Conservation (phyloP, 2,797 vertebrate species). For the Chelidonichthys spinosus region DNA sequence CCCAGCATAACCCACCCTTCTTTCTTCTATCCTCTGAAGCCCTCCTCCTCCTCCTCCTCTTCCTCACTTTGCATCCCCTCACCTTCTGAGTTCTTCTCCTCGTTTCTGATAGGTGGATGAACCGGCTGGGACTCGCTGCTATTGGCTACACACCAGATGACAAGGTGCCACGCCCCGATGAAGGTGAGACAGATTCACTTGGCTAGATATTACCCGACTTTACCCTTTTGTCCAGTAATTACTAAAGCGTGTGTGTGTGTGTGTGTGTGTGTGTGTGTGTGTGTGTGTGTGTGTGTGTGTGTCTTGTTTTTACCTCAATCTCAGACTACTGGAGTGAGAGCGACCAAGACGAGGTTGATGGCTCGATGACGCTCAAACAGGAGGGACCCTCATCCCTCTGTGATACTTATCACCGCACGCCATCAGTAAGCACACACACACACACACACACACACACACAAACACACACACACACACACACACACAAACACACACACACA, state of each 20-base stretch:
- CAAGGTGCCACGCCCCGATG: conserved; percentile 89
- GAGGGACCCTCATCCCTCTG: conserved; percentile 87
- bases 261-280: background rate
- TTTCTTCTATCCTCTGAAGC: background rate
- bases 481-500: conserved; percentile 4
- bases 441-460: conserved; percentile 29
- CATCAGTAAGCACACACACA: conserved; percentile 84
- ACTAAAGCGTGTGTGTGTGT: background rate
- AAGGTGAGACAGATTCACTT: conserved; percentile 82
- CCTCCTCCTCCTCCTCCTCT: too few species aligned
- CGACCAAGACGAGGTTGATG: conserved; percentile 90
- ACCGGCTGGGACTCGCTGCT: conserved; percentile 88
- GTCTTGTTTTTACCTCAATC: conserved; percentile 12
- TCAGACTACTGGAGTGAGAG: conserved; percentile 95
- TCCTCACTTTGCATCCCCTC: background rate
- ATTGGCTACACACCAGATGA: conserved; percentile 92
- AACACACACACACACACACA: conserved; percentile 14
- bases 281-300: background rate
- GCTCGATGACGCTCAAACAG: conserved; percentile 91
- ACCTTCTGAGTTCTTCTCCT: background rate
- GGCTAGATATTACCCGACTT: background rate
- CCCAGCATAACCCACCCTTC: conserved; percentile 29
- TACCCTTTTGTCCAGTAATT: accelerated
- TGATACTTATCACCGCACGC: conserved; percentile 88
- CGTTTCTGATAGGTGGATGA: conserved; percentile 88